A percentile compares a stretch with the other conserved stretches of the same genome.
These are phyloP conservation scores for Erpobdella octoculata DNA, from an alignment of 2,888 invertebrate species.

Conservation along the genomic window DNA sequence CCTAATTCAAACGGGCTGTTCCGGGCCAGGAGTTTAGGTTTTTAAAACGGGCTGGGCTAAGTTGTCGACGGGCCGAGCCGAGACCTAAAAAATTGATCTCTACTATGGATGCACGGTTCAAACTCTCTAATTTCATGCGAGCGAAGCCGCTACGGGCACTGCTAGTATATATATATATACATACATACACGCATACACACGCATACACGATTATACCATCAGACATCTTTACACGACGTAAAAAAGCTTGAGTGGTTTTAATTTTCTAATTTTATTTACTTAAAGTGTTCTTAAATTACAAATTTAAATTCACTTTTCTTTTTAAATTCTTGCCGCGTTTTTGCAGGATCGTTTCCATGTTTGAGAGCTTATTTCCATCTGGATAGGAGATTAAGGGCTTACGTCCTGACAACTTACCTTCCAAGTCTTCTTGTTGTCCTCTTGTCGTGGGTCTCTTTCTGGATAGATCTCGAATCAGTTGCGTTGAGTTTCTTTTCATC, in stretches of 20 bases:
- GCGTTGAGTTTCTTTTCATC: not conserved
- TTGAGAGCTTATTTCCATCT: conserved; percentile 30
- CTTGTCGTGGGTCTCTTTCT: conserved; percentile 34
- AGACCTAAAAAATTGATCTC: too few relatives aligned
- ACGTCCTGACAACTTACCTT: conserved; percentile 32
- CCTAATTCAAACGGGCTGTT: too few relatives aligned
- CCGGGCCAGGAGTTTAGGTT: too few relatives aligned
- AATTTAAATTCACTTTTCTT: not conserved
- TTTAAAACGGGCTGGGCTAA: too few relatives aligned
- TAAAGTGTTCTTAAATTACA: not conserved
- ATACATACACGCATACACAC: too few relatives aligned
- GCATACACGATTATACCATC: too few relatives aligned
- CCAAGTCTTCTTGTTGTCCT: conserved; percentile 33
- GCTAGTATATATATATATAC: too few relatives aligned
- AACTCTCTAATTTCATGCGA: too few relatives aligned
- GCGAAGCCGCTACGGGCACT: too few relatives aligned
- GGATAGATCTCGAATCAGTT: conserved; percentile 33
- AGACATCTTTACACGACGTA: too few relatives aligned
- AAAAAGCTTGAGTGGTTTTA: not conserved
- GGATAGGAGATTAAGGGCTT: conserved; percentile 30
- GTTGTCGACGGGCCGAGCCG: too few relatives aligned
- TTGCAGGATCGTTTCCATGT: conserved; percentile 29
- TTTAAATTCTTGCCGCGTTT: not conserved
- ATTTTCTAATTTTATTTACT: not conserved
- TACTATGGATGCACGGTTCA: too few relatives aligned